Evolutionary conservation across 2,113 vertebrate species (phyloP).

Genomic region (Dicrurus megarhynchus): DNA sequence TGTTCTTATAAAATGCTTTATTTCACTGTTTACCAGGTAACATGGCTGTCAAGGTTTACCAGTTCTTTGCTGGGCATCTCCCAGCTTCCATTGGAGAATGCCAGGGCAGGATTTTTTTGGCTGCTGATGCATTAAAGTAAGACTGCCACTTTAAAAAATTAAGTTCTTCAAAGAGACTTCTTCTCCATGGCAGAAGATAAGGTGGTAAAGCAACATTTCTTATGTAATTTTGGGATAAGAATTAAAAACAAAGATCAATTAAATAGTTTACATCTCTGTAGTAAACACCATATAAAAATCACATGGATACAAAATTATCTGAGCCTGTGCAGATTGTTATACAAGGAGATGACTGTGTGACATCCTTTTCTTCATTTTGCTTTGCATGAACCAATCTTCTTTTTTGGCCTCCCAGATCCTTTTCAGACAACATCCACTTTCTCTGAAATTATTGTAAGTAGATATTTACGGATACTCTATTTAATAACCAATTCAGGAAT

Average conservation of each 20-base stretch:
- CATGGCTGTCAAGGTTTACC: background rate
- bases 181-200: background rate
- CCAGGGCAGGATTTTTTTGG: background rate
- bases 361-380: background rate
- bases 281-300: background rate
- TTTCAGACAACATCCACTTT: background rate
- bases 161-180: background rate
- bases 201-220: background rate
- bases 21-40: background rate
- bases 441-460: background rate
- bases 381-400: background rate
- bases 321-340: background rate
- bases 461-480: background rate
- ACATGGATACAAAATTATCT: background rate
- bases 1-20: background rate
- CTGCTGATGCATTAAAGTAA: background rate
- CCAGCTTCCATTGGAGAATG: background rate
- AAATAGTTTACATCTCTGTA: background rate
- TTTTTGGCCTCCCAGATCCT: background rate
- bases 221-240: background rate
- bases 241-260: background rate
- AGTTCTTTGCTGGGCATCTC: background rate
- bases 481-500: background rate
- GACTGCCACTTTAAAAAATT: background rate
- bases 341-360: background rate